These are phyloP conservation scores for Coracopsis vasa DNA, from an alignment of 2,113 vertebrate genomes.

Conservation along the genomic window DNA sequence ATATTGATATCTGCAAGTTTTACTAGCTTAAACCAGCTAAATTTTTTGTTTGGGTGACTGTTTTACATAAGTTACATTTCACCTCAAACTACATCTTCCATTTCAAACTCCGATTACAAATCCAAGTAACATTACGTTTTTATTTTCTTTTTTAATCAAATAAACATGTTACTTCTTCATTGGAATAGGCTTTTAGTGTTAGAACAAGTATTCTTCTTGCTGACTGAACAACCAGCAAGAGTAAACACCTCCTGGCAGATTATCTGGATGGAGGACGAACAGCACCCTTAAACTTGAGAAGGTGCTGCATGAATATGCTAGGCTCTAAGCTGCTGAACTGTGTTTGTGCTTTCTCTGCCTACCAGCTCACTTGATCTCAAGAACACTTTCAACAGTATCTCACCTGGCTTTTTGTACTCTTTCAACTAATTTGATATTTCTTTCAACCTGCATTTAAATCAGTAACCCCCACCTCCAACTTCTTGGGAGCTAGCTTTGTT, in stretches of 20 bases:
- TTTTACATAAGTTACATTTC: not conserved
- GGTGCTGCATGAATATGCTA: not conserved
- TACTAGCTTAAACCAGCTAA: not conserved
- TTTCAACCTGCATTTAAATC: not conserved
- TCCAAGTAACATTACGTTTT: not conserved
- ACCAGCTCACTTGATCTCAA: not conserved
- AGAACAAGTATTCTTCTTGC: not conserved
- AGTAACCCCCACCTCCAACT: not conserved
- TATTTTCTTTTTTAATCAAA: too few species aligned
- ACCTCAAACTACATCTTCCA: not conserved
- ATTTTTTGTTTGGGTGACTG: not conserved
- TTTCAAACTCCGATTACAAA: not conserved
- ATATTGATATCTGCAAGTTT: not conserved
- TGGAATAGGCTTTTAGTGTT: not conserved
- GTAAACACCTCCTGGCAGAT: not conserved
- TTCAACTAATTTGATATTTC: not conserved
- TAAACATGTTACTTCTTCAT: not conserved
- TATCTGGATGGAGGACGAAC: not conserved
- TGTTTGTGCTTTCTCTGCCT: not conserved
- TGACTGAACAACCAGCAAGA: not conserved
- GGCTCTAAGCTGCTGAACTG: not conserved
- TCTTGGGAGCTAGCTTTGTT: not conserved
- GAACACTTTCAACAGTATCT: not conserved
- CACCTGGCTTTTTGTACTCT: not conserved
- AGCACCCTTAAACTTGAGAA: not conserved